These are phyloP conservation scores for Gadopsis bispinosus DNA, from an alignment of 2,797 vertebrate species.

Conservation along the genomic window DNA sequence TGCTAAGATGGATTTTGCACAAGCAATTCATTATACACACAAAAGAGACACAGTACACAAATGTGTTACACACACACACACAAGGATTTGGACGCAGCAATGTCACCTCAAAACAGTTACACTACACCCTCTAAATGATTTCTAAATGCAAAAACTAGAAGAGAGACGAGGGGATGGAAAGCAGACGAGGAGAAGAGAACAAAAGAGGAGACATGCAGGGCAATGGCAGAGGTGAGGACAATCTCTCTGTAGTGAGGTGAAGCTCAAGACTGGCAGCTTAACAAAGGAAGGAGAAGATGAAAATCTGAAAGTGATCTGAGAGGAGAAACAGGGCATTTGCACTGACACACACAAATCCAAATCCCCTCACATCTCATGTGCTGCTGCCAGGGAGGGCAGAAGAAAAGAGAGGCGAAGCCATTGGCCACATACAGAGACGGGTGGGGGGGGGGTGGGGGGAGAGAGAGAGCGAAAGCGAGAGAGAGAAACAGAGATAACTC, in stretches of 20 bases:
- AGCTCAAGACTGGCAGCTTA: constrained; percentile 32
- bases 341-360: constrained; percentile 56
- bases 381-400: constrained; percentile 46
- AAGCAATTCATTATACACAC: constrained; percentile 31
- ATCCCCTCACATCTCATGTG: constrained; percentile 48
- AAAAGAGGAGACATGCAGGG: constrained; percentile 32
- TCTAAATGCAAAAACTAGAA: constrained; percentile 22
- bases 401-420: constrained; percentile 43
- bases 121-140: constrained; percentile 36
- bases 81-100: constrained; percentile 10
- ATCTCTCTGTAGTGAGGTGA: constrained; percentile 33
- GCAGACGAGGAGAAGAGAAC: constrained; percentile 11
- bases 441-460: constrained; percentile 21
- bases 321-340: constrained; percentile 51
- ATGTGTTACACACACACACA: constrained; percentile 10
- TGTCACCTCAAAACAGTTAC: constrained; percentile 24
- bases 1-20: constrained; percentile 27
- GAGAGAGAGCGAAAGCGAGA: constrained; percentile 18
- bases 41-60: neutral
- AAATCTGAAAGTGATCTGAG: constrained; percentile 60
- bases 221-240: constrained; percentile 26
- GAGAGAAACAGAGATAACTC: constrained; percentile 60
- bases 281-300: constrained; percentile 51
- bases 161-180: neutral
- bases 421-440: constrained; percentile 39